Percentiles rank a stretch among this genome's conserved stretches.
These are phyloP conservation scores for Drosophila mettleri DNA, from an alignment of 2,888 invertebrate species.

Conservation along the genomic window DNA sequence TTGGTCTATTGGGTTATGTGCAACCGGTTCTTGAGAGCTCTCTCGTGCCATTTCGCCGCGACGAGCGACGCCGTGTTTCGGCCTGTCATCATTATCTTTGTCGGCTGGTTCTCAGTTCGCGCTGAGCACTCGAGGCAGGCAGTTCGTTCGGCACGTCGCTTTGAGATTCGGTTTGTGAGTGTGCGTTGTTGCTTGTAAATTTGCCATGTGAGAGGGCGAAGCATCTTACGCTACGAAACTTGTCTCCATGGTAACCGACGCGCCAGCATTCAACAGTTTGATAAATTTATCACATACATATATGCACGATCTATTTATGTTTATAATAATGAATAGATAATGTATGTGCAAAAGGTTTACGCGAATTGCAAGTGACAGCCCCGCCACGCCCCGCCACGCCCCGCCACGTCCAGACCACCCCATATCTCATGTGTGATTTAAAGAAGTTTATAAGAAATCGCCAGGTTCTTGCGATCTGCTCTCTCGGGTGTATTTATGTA, in stretches of 20 bases:
- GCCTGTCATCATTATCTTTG: conserved; percentile 9
- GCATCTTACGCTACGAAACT: conserved; percentile 38
- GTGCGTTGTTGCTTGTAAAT: conserved; percentile 31
- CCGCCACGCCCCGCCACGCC: background rate
- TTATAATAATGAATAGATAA: conserved; percentile 20
- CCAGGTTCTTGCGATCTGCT: background rate
- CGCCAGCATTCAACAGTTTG: conserved; percentile 41
- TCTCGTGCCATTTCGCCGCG: conserved; percentile 41
- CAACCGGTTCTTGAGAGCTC: conserved; percentile 56
- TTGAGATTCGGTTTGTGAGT: conserved; percentile 15
- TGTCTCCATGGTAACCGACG: conserved; percentile 31
- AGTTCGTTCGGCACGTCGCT: conserved; percentile 42
- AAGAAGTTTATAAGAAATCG: conserved; percentile 15
- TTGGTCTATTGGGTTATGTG: conserved; percentile 47
- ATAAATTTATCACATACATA: conserved; percentile 32
- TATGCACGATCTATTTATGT: conserved; percentile 36
- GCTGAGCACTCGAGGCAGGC: conserved; percentile 56
- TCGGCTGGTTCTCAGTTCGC: conserved; percentile 51
- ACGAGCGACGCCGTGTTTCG: conserved; percentile 5
- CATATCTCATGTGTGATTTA: conserved; percentile 12
- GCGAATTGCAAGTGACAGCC: conserved; percentile 61
- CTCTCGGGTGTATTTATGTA: background rate
- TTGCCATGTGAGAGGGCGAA: conserved; percentile 63
- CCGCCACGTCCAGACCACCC: background rate
- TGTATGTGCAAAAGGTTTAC: conserved; percentile 24